phyloP scores from a whole-genome alignment of 2,797 vertebrate genomes.

The Iguana delicatissima region DNA sequence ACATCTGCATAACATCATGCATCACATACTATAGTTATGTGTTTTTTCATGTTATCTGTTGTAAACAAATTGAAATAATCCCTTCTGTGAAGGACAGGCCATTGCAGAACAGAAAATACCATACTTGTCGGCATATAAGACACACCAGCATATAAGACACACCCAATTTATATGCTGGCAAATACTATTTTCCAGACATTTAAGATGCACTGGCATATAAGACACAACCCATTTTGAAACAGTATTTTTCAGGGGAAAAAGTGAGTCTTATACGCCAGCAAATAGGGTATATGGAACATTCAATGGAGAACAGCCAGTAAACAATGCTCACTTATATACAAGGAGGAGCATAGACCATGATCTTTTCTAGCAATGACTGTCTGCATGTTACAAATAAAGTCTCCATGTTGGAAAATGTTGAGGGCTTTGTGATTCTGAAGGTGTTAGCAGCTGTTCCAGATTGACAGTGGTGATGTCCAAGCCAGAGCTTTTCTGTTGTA shows the following conservation, averaged over 20 bases:
- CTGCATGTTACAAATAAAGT: neutral
- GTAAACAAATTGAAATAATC: neutral
- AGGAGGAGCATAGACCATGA: too few species aligned
- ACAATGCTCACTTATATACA: neutral
- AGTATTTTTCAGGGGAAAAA: too few species aligned
- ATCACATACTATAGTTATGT: too few species aligned
- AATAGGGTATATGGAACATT: neutral
- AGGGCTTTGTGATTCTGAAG: constrained; percentile 47
- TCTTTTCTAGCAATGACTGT: neutral
- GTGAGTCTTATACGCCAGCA: too few species aligned
- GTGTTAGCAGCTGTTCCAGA: constrained; percentile 63
- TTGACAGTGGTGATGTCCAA: constrained; percentile 59
- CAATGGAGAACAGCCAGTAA: neutral
- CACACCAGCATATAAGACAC: too few species aligned
- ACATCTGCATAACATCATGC: too few species aligned
- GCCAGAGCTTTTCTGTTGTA: constrained; percentile 62
- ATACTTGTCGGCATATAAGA: too few species aligned
- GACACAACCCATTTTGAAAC: too few species aligned
- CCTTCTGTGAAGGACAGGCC: neutral
- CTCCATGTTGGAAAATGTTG: neutral
- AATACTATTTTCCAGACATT: too few species aligned
- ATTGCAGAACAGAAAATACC: neutral
- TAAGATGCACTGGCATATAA: too few species aligned
- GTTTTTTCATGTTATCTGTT: too few species aligned
- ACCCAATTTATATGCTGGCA: too few species aligned